Evolutionary conservation across 2,113 vertebrate genomes (phyloP).

Genomic region (Nanger granti): DNA sequence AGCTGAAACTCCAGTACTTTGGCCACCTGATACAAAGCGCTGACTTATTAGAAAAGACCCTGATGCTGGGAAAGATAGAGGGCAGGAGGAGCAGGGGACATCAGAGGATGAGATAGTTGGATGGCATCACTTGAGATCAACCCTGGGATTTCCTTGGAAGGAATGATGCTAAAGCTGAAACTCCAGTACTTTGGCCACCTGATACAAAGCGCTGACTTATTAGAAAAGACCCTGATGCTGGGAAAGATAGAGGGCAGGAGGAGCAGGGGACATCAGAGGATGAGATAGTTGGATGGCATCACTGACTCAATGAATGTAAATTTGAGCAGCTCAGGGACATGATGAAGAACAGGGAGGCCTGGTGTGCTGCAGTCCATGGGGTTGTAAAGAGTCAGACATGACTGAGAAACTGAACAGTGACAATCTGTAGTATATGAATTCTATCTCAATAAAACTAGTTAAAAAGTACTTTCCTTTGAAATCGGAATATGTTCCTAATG

Average conservation of each 20-base stretch:
- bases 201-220: rapidly evolving
- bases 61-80: not conserved
- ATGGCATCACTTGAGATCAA: not conserved
- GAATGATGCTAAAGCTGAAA: not conserved
- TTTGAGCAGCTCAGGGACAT: not conserved
- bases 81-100: not conserved
- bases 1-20: not conserved
- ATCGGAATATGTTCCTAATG: not conserved
- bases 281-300: not conserved
- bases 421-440: not conserved
- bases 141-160: not conserved
- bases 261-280: not conserved
- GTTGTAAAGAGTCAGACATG: not conserved
- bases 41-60: not conserved
- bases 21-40: rapidly evolving
- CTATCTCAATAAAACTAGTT: not conserved
- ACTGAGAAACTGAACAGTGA: not conserved
- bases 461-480: not conserved
- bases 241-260: not conserved
- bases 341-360: not conserved
- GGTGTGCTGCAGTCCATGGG: not conserved
- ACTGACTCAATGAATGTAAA: not conserved
- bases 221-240: not conserved
- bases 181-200: not conserved
- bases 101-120: not conserved